Percentiles rank a stretch among this genome's conserved stretches.
Conservation (phyloP, 2,797 vertebrate species). For the Mareca strepera region DNA sequence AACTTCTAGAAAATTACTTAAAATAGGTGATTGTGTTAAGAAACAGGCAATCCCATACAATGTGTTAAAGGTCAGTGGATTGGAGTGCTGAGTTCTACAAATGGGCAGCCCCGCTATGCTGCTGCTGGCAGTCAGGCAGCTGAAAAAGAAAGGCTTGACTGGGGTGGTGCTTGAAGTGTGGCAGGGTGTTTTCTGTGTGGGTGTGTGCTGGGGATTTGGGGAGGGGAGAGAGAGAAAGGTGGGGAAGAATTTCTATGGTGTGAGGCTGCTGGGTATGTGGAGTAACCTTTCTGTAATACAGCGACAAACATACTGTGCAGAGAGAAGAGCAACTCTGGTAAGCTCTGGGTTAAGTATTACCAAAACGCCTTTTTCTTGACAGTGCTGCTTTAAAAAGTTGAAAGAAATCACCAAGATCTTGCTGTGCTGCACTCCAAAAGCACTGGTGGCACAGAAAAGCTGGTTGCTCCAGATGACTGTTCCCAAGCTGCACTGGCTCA, state of each 20-base stretch:
- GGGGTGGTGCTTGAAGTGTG: neutral
- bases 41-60: neutral
- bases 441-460: neutral
- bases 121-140: neutral
- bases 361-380: neutral
- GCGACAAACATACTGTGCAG: neutral
- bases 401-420: neutral
- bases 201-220: neutral
- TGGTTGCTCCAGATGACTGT: neutral
- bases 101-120: neutral
- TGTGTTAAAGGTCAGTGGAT: constrained; percentile 31
- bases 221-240: neutral
- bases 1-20: constrained; percentile 55
- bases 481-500: neutral
- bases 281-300: neutral
- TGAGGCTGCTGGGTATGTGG: neutral
- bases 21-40: constrained; percentile 33
- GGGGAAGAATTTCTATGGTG: neutral
- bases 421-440: neutral
- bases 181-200: neutral
- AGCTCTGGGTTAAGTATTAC: neutral
- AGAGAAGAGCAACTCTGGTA: neutral
- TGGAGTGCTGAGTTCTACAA: constrained; percentile 6
- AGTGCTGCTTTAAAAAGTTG: neutral
- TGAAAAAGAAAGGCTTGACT: neutral